These are phyloP conservation scores for Acronicta aceris DNA, from an alignment of 2,888 invertebrate species.

Conservation along the genomic window DNA sequence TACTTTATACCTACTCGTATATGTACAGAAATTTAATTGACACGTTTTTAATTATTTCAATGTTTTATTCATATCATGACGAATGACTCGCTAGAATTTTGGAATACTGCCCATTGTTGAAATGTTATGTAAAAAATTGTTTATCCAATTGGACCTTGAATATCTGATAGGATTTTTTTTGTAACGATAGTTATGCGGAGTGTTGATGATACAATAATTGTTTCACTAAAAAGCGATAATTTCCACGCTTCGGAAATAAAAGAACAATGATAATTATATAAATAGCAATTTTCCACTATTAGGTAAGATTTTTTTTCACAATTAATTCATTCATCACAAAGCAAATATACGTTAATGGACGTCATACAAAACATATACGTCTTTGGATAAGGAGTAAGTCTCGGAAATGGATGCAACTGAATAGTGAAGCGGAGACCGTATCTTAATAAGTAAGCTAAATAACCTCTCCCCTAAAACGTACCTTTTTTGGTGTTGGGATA, in stretches of 20 bases:
- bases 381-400: too few relatives aligned
- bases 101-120: slow-evolving; percentile 19
- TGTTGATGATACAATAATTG: slow-evolving; percentile 8
- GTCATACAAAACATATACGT: neutral
- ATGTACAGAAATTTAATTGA: neutral
- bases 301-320: slow-evolving; percentile 7
- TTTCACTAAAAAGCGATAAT: slow-evolving; percentile 2
- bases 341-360: too few relatives aligned
- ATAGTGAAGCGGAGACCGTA: too few relatives aligned
- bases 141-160: slow-evolving; percentile 1
- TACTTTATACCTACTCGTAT: neutral
- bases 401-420: neutral
- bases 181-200: neutral
- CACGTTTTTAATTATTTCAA: slow-evolving; percentile 30
- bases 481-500: too few relatives aligned
- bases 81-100: slow-evolving; percentile 20
- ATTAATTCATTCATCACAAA: neutral
- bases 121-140: neutral
- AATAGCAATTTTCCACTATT: slow-evolving; percentile 4
- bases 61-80: slow-evolving; percentile 37
- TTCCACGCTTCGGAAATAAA: neutral
- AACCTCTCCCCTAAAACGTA: too few relatives aligned
- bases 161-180: neutral
- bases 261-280: neutral
- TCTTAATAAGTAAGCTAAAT: too few relatives aligned